Evolutionary conservation across 2,797 vertebrate genomes (phyloP).

Genomic region (Lepus townsendii): DNA sequence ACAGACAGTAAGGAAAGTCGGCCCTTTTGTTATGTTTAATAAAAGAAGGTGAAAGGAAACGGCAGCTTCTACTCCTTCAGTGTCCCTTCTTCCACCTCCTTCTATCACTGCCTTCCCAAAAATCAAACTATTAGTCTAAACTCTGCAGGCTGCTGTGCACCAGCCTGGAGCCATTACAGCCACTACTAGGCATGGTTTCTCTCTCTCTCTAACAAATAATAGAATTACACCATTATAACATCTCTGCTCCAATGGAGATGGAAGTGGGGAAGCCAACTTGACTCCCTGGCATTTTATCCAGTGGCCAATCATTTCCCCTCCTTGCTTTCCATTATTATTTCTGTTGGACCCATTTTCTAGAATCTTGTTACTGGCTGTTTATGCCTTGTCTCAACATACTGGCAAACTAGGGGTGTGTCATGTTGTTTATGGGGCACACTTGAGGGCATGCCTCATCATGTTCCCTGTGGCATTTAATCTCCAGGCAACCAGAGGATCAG

Average conservation of each 20-base stretch:
- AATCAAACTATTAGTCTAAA: slow-evolving; percentile 8
- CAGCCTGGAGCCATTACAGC: background rate
- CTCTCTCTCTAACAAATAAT: background rate
- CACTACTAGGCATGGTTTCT: background rate
- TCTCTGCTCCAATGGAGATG: background rate
- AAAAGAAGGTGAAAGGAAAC: background rate
- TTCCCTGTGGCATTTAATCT: background rate
- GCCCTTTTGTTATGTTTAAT: background rate
- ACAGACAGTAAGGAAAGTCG: slow-evolving; percentile 13
- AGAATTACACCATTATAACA: background rate
- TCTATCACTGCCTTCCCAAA: slow-evolving; percentile 7
- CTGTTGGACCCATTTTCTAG: background rate
- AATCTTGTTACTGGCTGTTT: background rate
- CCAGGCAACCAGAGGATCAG: background rate
- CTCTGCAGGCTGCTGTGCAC: background rate
- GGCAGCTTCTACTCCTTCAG: background rate
- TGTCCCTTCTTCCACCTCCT: background rate
- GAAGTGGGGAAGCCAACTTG: background rate
- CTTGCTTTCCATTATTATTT: background rate
- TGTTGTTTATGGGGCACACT: background rate
- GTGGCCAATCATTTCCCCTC: background rate
- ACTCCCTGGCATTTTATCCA: background rate
- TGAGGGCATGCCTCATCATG: background rate
- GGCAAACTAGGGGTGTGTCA: background rate
- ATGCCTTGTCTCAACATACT: background rate